Evolutionary conservation across 2,797 vertebrate genomes (phyloP).

Genomic region (Glyptemys insculpta): DNA sequence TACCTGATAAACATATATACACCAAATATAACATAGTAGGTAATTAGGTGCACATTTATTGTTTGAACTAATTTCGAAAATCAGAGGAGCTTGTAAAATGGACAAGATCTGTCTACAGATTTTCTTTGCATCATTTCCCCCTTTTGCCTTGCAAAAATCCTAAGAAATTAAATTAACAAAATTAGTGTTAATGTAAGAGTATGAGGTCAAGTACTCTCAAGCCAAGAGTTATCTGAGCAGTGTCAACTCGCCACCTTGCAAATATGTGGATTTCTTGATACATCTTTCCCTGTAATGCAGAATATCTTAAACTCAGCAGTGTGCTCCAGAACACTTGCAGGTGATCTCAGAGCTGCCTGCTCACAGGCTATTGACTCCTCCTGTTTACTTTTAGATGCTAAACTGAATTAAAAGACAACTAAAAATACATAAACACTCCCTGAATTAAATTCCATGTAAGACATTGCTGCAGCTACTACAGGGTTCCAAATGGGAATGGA

Average conservation of each 20-base stretch:
- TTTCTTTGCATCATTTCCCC: not conserved
- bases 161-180: not conserved
- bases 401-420: not conserved
- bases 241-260: not conserved
- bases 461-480: not conserved
- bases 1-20: constrained; percentile 30
- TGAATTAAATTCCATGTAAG: not conserved
- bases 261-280: not conserved
- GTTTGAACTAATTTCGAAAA: constrained; percentile 53
- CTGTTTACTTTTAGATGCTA: constrained; percentile 5
- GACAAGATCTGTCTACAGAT: constrained; percentile 4
- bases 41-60: constrained; percentile 36
- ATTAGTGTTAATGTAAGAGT: constrained; percentile 3
- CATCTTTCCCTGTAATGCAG: not conserved
- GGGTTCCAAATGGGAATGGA: not conserved
- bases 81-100: constrained; percentile 38
- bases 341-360: not conserved
- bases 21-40: not conserved
- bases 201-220: not conserved
- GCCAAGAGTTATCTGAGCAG: not conserved
- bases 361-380: not conserved
- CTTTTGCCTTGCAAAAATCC: not conserved
- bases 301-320: not conserved
- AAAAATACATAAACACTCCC: not conserved
- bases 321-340: not conserved